phyloP scores from a whole-genome alignment of 2,888 invertebrate genomes.

The Caenorhabditis imperialis region DNA sequence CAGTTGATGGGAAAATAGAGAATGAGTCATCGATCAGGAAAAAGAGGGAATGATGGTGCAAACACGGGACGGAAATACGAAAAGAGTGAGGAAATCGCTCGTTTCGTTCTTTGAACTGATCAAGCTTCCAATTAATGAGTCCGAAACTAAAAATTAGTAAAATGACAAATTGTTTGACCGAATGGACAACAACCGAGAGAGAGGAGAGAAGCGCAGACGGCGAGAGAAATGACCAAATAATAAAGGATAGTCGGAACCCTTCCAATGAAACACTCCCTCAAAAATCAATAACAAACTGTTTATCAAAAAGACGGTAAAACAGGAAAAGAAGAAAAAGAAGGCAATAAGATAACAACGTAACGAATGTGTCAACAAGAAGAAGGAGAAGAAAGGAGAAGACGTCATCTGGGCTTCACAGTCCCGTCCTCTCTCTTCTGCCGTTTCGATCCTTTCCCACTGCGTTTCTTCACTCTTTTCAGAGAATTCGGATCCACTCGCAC shows the following conservation, averaged over 20 bases:
- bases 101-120: too few relatives aligned
- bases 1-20: background rate
- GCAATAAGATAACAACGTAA: conserved; percentile 1
- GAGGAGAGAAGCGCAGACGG: background rate
- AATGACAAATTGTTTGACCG: background rate
- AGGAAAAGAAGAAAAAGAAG: conserved; percentile 5
- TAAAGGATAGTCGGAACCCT: conserved; percentile 25
- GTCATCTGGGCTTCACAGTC: too few relatives aligned
- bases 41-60: conserved; percentile 19
- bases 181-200: conserved; percentile 3
- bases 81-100: too few relatives aligned
- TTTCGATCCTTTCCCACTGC: too few relatives aligned
- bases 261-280: background rate
- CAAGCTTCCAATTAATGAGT: background rate
- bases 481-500: too few relatives aligned
- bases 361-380: conserved; percentile 6
- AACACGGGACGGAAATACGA: too few relatives aligned
- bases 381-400: background rate
- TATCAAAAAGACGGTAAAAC: conserved; percentile 1
- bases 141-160: background rate
- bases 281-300: background rate
- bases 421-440: too few relatives aligned
- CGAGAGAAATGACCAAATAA: conserved; percentile 11
- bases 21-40: conserved; percentile 6
- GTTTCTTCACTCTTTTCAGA: too few relatives aligned